These are phyloP conservation scores for Ceratosolen solmsi DNA, from an alignment of 1,140 invertebrate species.

Conservation along the genomic window DNA sequence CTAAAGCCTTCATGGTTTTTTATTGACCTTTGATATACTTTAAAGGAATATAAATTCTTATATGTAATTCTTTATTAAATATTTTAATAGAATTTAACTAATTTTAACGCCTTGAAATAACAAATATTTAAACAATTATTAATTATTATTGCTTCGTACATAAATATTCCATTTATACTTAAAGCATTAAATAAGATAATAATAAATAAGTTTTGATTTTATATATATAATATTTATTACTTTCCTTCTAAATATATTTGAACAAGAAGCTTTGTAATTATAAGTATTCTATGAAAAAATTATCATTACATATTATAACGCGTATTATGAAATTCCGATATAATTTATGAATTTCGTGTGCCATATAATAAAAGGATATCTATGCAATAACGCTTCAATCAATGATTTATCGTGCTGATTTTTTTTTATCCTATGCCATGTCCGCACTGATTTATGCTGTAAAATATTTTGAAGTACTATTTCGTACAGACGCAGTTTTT, in stretches of 20 bases:
- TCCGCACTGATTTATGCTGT: slow-evolving; percentile 39
- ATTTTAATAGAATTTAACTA: too few relatives aligned
- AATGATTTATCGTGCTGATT: slow-evolving; percentile 38
- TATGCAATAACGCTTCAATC: slow-evolving; percentile 42
- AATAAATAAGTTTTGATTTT: not conserved
- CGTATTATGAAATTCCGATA: not conserved
- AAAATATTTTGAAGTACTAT: slow-evolving; percentile 12
- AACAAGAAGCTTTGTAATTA: not conserved
- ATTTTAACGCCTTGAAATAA: too few relatives aligned
- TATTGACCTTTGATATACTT: too few relatives aligned
- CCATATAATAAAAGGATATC: slow-evolving; percentile 36
- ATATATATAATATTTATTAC: not conserved
- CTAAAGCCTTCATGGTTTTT: too few relatives aligned
- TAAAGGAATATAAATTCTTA: too few relatives aligned
- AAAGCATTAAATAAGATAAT: not conserved
- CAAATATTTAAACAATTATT: too few relatives aligned
- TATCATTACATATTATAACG: slow-evolving; percentile 8
- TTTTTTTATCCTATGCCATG: slow-evolving; percentile 34
- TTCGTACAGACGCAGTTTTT: not conserved
- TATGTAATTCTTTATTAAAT: too few relatives aligned
- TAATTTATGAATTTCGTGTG: slow-evolving; percentile 40
- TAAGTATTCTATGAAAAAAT: slow-evolving; percentile 25
- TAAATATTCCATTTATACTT: too few relatives aligned
- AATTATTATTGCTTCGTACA: too few relatives aligned
- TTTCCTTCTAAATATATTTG: not conserved